These are phyloP conservation scores for Potamarius usumacintae DNA, from an alignment of 2,113 vertebrate genomes.

Conservation along the genomic window DNA sequence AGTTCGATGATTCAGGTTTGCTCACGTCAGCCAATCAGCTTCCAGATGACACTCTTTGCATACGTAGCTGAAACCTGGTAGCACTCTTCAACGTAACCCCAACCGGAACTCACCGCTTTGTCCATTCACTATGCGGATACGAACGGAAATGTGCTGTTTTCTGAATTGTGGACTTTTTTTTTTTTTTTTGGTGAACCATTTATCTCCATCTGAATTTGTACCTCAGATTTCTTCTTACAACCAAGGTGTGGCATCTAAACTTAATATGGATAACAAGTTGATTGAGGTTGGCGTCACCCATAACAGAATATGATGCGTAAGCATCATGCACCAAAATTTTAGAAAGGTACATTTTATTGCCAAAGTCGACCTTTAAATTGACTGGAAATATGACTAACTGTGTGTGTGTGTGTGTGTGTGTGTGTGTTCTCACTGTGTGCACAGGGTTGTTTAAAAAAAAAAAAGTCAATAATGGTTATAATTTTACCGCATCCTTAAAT, in stretches of 20 bases:
- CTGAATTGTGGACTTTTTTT: background rate
- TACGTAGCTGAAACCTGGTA: background rate
- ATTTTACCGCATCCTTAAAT: background rate
- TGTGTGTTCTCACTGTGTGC: slow-evolving; percentile 7
- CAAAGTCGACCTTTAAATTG: background rate
- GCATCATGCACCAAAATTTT: background rate
- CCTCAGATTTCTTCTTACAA: background rate
- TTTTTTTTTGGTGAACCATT: background rate
- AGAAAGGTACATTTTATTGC: background rate
- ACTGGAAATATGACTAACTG: background rate
- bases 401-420: slow-evolving; percentile 3
- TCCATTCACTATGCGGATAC: background rate
- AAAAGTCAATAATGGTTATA: background rate
- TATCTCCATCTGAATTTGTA: background rate
- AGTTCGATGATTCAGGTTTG: background rate
- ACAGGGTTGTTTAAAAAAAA: background rate
- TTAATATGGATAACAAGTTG: background rate
- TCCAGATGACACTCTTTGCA: background rate
- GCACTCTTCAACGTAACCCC: background rate
- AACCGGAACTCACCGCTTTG: background rate
- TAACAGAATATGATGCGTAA: background rate
- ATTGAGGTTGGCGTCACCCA: background rate
- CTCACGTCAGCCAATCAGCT: background rate
- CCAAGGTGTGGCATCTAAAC: background rate
- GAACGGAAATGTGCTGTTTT: background rate